Percentiles rank a stretch among this genome's conserved stretches.
phyloP scores from a whole-genome alignment of 2,797 vertebrate species.

The Myotis findleyi region DNA sequence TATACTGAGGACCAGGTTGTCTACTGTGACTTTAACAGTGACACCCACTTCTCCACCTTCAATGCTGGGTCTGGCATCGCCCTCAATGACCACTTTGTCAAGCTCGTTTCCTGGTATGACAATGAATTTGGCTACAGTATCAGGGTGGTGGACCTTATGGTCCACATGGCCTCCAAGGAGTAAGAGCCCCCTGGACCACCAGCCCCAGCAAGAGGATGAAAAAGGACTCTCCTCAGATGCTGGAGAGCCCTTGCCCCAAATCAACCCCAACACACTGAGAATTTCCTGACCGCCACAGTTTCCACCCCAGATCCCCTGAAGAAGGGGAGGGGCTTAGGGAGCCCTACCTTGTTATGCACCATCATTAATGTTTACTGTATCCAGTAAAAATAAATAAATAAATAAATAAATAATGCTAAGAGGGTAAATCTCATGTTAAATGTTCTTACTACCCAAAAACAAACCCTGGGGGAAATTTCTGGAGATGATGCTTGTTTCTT shows the following conservation, averaged over 20 bases:
- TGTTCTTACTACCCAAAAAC: not conserved
- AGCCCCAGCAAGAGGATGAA: not conserved
- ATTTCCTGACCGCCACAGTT: not conserved
- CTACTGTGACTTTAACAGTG: not conserved
- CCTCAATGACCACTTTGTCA: not conserved
- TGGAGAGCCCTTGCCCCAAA: not conserved
- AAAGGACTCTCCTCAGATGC: not conserved
- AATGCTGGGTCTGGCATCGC: not conserved
- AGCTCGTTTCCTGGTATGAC: not conserved
- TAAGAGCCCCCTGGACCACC: not conserved
- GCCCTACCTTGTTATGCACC: not conserved
- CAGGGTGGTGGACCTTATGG: not conserved
- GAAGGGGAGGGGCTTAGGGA: not conserved
- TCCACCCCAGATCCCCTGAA: not conserved
- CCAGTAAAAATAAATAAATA: too few species aligned
- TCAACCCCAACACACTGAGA: not conserved
- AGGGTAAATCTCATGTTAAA: not conserved
- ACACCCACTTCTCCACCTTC: not conserved
- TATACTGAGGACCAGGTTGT: not conserved
- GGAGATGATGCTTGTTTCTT: not conserved
- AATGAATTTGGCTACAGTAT: not conserved
- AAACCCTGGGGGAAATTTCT: not conserved
- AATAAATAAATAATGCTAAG: not conserved
- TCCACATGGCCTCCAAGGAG: not conserved
- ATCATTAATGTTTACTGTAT: not conserved